Conservation (phyloP, 2,797 vertebrate species). For the Pangasius djambal region DNA sequence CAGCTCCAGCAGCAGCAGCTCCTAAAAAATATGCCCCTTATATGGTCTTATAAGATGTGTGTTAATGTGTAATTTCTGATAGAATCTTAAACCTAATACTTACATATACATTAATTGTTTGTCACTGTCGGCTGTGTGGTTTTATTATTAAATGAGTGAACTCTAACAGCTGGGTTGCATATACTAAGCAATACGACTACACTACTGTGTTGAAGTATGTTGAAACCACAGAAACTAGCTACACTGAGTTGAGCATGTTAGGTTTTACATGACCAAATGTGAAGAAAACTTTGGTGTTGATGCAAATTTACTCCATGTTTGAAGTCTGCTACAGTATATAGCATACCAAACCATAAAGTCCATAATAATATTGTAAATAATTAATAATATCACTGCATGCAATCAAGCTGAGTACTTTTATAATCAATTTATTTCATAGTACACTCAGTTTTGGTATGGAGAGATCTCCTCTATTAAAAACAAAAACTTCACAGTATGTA, state of each 20-base stretch:
- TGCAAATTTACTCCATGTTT: neutral
- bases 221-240: neutral
- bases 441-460: neutral
- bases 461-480: neutral
- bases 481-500: neutral
- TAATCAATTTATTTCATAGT: neutral
- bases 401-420: neutral
- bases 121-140: neutral
- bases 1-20: slow-evolving; percentile 47
- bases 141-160: neutral
- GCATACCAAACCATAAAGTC: neutral
- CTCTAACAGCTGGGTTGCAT: neutral
- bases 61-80: neutral
- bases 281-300: neutral
- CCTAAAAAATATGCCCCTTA: slow-evolving; percentile 20
- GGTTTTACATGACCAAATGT: neutral
- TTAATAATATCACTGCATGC: neutral
- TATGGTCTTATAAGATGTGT: neutral
- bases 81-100: too few species aligned
- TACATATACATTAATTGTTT: neutral
- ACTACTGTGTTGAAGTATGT: neutral
- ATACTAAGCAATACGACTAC: neutral
- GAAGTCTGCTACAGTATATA: neutral
- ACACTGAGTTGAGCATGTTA: neutral
- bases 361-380: neutral